Base-by-base conservation (phyloP, 2,797 vertebrate species). In the Molothrus ater region DNA sequence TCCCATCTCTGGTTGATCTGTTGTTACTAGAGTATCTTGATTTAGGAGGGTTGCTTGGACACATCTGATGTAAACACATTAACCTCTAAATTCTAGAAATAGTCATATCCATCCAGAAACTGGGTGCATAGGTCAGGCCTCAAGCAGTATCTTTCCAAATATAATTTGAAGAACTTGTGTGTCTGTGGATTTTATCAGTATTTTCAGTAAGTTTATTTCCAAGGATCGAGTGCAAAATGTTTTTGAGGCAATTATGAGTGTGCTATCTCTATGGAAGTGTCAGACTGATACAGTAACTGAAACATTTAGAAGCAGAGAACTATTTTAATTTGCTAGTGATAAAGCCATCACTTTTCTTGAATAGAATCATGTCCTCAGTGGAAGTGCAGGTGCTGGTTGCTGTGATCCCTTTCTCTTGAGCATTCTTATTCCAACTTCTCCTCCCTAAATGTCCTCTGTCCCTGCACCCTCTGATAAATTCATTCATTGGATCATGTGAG, bases 221-320 rank as follows among this genome's bases (percentile, higher is more conserved):
- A 51, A 64, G 36, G 11, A 61, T 15, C 29, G 59, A 79, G 26
- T 20, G 43, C 75, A 64, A 10, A 17, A 5, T 82, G 29, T 1
- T 86, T 96, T 83, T 59, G 51, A 90, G 53, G 50, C 38, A 80
- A 40, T 66, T 48, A 74, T 71, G 69, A 53, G 64, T 86, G 38
- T 53, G n/a, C 45, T 82, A 29, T 63, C 20, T 1, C 75, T 76
- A 14, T 88, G 57, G 88, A 88, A 83, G 73, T 86, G 76, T 71
- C 92, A 88, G 76, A 42, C 18, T 48, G 36, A 66, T 88, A 40
- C 5, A 50, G 26, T 59, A 65, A 40, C 32, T 69, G 81, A 84
- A 91, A 75, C 38, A 10, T 90, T 90, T 53, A 80, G 45, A 93
- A 80, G 40, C 24, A 64, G 78, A 64, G 29, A 73, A 40, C 31